A percentile compares a stretch with the other conserved stretches of the same genome.
Conservation (phyloP, 2,797 vertebrate species). For the Cynopterus sphinx region DNA sequence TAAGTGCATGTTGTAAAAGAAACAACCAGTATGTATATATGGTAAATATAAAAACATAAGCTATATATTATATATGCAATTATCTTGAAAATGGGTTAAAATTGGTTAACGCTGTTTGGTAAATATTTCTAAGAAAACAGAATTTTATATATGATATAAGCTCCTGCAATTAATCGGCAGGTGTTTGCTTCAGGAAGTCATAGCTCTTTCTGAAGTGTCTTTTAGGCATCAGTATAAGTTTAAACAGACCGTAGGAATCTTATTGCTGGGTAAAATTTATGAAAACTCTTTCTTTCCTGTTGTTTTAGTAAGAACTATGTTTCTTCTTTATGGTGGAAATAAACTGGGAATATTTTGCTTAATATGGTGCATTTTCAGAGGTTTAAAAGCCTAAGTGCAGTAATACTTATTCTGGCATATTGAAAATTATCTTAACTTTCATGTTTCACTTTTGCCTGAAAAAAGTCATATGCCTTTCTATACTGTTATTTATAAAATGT, state of each 20-base stretch:
- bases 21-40: not conserved
- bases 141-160: slow-evolving; percentile 27
- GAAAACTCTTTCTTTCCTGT: slow-evolving; percentile 38
- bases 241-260: slow-evolving; percentile 58
- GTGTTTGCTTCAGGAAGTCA: slow-evolving; percentile 55
- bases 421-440: not conserved
- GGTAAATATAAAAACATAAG: not conserved
- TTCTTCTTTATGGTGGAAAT: not conserved
- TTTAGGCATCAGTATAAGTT: slow-evolving; percentile 58
- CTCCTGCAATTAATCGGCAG: slow-evolving; percentile 62
- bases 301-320: slow-evolving; percentile 55
- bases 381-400: not conserved
- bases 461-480: not conserved
- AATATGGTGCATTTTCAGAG: slow-evolving; percentile 7
- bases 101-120: not conserved
- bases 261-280: slow-evolving; percentile 50
- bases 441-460: not conserved
- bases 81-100: slow-evolving; percentile 1
- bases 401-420: not conserved
- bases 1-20: not conserved
- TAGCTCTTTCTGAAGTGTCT: slow-evolving; percentile 54
- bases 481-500: not conserved
- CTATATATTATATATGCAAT: not conserved
- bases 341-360: not conserved
- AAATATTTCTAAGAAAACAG: slow-evolving; percentile 61